Base-by-base conservation (phyloP, 2,888 invertebrate species). In the Lamellibrachia satsuma region DNA sequence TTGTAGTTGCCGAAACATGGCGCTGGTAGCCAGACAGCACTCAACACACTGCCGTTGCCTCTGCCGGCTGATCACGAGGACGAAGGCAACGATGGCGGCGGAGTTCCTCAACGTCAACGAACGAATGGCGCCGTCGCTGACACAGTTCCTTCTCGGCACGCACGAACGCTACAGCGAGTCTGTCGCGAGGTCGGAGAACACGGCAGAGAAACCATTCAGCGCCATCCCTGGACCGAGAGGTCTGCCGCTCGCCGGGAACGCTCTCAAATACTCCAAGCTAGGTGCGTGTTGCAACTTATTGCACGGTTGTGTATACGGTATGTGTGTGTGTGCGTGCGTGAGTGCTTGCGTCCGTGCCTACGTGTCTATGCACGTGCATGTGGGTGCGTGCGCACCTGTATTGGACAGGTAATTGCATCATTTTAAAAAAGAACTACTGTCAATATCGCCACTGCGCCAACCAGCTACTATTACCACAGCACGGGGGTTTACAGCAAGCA, bases 151-250 rank as follows among this genome's bases (percentile, higher is more conserved):
- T 75, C n/a, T 75, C 75, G 75, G 75, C 6, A 75, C 75, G 1
- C 75, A 75, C 75, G n/a, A 6, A 3, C 75, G 75, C 22, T 22
- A 75, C 75, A 75, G n/a, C 75, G 75, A 75, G 22, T 3, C 75
- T 15, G 3, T n/a, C 15, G 75, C 2, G 75, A 75, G 15, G 75
- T 6, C 75, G 22, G 75, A 75, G 22, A n/a, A 75, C n/a, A 75
- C 75, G 75, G 75, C 22, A n/a, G 90, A 8, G 6, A 93, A 92
- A 90, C 39, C 90, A 22, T 93, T 92, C 92, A 57, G 90, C 22
- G 92, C 92, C 4, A 93, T 93, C 8, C 93, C 93, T 11, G 93
- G 93, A 11, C 93, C 93, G 3, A 60, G 93, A 52, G 93, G 93
- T 6, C 92, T 93, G 7, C 93, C 93, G 3, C 8, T 93, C 15